Base-by-base conservation (phyloP, 1,140 invertebrate genomes). In the Musca domestica region DNA sequence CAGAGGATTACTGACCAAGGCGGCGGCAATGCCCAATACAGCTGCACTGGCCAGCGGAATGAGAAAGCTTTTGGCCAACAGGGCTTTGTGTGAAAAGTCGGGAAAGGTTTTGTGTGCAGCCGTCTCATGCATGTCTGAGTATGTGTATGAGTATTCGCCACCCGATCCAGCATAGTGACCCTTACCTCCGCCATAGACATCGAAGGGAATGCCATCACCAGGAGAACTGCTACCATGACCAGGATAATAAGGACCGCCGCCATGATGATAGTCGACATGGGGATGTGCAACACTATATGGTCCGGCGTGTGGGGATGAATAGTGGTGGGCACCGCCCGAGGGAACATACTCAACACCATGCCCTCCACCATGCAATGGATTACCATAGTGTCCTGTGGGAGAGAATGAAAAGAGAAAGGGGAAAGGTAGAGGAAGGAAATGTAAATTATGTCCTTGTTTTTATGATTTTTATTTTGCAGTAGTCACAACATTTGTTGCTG, bases 31-130 rank as follows among this genome's bases (percentile, higher is more conserved):
- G 20, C 91, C 91, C 25, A 93, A 84, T 10, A 93, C 82, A 1
- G 92, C 91, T 10, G 92, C 87, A 34, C 91, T 91, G 10, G 91
- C 91, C 69, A 93, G 80, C 0, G 91, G 91, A 72, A 89, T 85
- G 15, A 91, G 74, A n/a, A 90, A 77, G 27, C 86, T 84, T 81
- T 91, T 92, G 9, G 78, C 78, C 19, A 80, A 34, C 27, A 80
- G 58, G 22, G 75, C 75, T 17, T 80, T 80, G 4, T 76, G 70
- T 10, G 74, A 68, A 10, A 76, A 12, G 5, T 80, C 76, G 0
- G 58, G 66, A 6, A 68, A 72, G 0, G 73, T 76, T 65, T 80
- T 80, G 34, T 80, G 77, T 5, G 70, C 23, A 25, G 77, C 74
- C 17, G 73, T 4, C n/a, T 80, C 77, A 34, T 80, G 76, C 10